Evolutionary conservation across 2,113 vertebrate species (phyloP).

Genomic region (Raja brachyura): DNA sequence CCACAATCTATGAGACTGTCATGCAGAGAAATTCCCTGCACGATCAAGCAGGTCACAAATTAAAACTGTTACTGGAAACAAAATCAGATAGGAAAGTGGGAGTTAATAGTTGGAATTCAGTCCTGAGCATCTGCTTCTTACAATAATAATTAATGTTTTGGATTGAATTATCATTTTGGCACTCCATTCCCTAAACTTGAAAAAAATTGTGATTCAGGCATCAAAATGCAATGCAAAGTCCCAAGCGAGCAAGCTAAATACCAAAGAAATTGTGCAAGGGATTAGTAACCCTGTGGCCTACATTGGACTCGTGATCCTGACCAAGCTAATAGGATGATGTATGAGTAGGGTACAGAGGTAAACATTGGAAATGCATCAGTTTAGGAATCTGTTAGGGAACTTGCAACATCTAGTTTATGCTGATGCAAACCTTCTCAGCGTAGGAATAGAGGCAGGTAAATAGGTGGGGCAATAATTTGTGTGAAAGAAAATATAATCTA

Average conservation of each 20-base stretch:
- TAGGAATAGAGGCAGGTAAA: background rate
- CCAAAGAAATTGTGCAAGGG: background rate
- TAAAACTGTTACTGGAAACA: slow-evolving; percentile 6
- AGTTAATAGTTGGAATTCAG: slow-evolving; percentile 22
- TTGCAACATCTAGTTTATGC: background rate
- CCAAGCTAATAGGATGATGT: background rate
- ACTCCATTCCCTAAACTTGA: background rate
- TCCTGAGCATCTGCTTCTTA: background rate
- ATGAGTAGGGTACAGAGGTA: background rate
- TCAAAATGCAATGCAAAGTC: slow-evolving; percentile 7
- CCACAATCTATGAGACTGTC: background rate
- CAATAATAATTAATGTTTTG: background rate
- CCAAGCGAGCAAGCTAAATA: background rate
- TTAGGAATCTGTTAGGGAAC: background rate
- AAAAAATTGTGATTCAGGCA: background rate
- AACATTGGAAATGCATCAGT: background rate
- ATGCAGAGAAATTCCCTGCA: background rate
- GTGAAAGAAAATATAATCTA: background rate
- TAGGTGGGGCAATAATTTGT: background rate
- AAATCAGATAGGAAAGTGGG: background rate
- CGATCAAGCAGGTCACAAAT: slow-evolving; percentile 16
- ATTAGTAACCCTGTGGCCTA: background rate
- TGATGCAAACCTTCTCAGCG: background rate
- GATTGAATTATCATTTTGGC: background rate
- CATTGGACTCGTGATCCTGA: background rate